Conservation (phyloP, 2,888 invertebrate genomes). For the Argyresthia goedartella region DNA sequence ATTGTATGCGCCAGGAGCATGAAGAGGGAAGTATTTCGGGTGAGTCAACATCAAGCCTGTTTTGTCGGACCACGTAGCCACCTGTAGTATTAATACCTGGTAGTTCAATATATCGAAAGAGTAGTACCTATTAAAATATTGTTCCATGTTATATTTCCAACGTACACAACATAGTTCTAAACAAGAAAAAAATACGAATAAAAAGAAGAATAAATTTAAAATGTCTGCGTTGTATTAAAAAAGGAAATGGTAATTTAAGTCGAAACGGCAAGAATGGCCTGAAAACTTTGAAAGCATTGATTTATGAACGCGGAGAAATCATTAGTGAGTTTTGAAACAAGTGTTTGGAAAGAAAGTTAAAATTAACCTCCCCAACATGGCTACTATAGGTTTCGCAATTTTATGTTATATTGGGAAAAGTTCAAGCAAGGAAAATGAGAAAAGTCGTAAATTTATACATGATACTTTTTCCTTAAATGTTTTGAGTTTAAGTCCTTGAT, state of each 20-base stretch:
- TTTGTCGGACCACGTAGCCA: constrained; percentile 90
- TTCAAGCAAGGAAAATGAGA: not conserved
- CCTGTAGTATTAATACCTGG: constrained; percentile 44
- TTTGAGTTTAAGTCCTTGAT: not conserved
- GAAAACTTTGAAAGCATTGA: constrained; percentile 28
- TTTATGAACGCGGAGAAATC: constrained; percentile 35
- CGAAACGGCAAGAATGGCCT: constrained; percentile 15
- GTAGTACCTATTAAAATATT: not conserved
- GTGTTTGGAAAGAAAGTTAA: constrained; percentile 31
- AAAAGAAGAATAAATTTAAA: too few species aligned
- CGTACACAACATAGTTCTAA: too few species aligned
- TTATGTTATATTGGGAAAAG: constrained; percentile 1
- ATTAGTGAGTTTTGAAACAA: constrained; percentile 28
- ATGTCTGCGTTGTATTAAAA: too few species aligned
- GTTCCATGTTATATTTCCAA: not conserved
- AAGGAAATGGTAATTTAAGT: constrained; percentile 9
- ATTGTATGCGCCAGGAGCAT: constrained; percentile 79
- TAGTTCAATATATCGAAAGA: not conserved
- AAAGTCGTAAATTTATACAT: not conserved
- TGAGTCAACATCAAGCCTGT: constrained; percentile 81
- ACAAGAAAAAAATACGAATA: too few species aligned
- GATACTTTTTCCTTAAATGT: not conserved
- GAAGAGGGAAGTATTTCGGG: constrained; percentile 81
- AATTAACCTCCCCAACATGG: constrained; percentile 24
- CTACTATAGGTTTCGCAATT: constrained; percentile 2